Evolutionary conservation across 2,888 invertebrate species (phyloP), one percentile per base, ranked within the genome.

Genomic region (Cinara cedri): DNA sequence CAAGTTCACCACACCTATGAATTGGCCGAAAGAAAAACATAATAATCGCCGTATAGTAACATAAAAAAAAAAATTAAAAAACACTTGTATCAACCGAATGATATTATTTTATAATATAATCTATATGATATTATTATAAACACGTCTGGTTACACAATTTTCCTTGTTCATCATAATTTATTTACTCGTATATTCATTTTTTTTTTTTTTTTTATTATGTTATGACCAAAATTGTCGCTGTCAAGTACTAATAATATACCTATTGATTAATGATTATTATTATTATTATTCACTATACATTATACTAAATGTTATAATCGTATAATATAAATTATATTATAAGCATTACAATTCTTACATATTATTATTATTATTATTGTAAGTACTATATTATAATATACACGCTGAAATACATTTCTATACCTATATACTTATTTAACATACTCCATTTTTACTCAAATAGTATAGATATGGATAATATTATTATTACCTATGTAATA

Each of bases 201-300:
- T 65, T 72, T 60, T 72, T n/a, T n/a, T 34, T 4, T 3, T 34
- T 34, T 3, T 34, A 34, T 49, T 26, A 72, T 34, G 34, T 62
- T 72, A 72, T 60, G 60, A 72, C 72, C 60, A 72, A 72, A 62
- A 72, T 62, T 60, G 3, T 49, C 60, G 34, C 19, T 26, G 44
- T 60, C 60, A 10, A 46, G 57, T 71, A 57, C 60, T 26, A 26
- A 26, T 26, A 57, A 44, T 57, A 55, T 70, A n/a, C n/a, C n/a
- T n/a, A n/a, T n/a, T n/a, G n/a, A 34, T 34, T 34, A 34, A 34
- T 34, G 34, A 34, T 34, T 6, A 34, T 4, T 34, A 34, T 6
- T 34, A 34, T 34, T 34, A 34, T 34, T 34, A 34, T 34, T 34
- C 6, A 34, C 6, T 34, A 60, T 26, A 26, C 24, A 66, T 51